Evolutionary conservation across 2,888 invertebrate genomes (phyloP).

Genomic region (Cosmia pyralina): DNA sequence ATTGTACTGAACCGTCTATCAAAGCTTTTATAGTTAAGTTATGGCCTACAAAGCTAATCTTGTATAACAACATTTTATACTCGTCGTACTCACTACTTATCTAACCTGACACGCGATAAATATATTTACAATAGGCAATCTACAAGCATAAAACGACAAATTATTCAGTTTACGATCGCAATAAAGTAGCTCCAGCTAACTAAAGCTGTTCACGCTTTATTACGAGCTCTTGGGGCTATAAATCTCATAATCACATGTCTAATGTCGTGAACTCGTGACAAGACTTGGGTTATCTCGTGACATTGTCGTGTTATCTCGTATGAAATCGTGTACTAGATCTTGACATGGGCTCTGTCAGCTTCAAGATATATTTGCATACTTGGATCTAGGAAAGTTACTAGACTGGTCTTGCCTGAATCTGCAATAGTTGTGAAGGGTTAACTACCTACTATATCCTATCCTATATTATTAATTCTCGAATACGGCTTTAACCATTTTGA

Average conservation of each 20-base stretch:
- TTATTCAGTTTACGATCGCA: constrained; percentile 59
- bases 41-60: constrained; percentile 4
- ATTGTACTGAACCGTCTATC: not conserved
- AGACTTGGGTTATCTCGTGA: constrained; percentile 29
- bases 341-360: constrained; percentile 31
- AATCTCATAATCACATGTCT: constrained; percentile 62
- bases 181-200: constrained; percentile 49
- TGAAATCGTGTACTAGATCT: constrained; percentile 41
- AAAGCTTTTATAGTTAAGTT: constrained; percentile 1
- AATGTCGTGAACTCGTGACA: constrained; percentile 42
- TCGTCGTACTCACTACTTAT: not conserved
- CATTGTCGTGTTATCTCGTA: constrained; percentile 34
- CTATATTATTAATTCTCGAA: too few relatives aligned
- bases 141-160: constrained; percentile 54
- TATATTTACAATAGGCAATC: constrained; percentile 43
- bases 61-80: not conserved
- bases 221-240: constrained; percentile 45
- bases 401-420: constrained; percentile 12
- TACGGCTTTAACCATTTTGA: too few relatives aligned
- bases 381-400: constrained; percentile 32
- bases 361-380: constrained; percentile 51
- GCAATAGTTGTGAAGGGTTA: constrained; percentile 7
- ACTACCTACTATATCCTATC: not conserved
- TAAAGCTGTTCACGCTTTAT: constrained; percentile 54
- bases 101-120: constrained; percentile 42